Conservation (phyloP, 1,140 invertebrate species). For the Onthophagus taurus region DNA sequence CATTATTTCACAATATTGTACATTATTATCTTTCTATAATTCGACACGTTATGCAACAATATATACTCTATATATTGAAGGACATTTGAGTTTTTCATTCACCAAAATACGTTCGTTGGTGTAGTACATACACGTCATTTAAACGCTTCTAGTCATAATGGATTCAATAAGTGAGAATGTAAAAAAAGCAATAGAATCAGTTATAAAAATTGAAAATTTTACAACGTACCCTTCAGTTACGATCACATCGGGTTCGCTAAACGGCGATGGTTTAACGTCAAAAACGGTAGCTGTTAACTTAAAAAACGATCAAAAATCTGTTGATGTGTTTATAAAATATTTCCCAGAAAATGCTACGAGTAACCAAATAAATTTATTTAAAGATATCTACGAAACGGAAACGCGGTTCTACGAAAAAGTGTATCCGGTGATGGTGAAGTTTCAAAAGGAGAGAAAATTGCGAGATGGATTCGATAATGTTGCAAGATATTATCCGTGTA, state of each 20-base stretch:
- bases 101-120: too few relatives aligned
- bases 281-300: constrained; percentile 2
- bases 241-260: background rate
- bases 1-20: too few relatives aligned
- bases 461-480: background rate
- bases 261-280: background rate
- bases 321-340: background rate
- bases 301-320: background rate
- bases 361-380: background rate
- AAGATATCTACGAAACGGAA: background rate
- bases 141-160: too few relatives aligned
- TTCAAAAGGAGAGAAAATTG: background rate
- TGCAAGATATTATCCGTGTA: background rate
- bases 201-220: too few relatives aligned
- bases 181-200: too few relatives aligned
- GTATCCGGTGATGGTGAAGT: background rate
- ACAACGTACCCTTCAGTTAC: too few relatives aligned
- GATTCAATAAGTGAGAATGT: too few relatives aligned
- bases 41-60: too few relatives aligned
- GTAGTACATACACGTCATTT: too few relatives aligned
- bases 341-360: background rate
- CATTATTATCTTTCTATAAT: too few relatives aligned
- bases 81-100: too few relatives aligned
- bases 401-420: background rate
- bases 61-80: too few relatives aligned